Evolutionary conservation across 1,140 invertebrate species (phyloP).

Genomic region (Pachyrhynchus sulphureomaculatus): DNA sequence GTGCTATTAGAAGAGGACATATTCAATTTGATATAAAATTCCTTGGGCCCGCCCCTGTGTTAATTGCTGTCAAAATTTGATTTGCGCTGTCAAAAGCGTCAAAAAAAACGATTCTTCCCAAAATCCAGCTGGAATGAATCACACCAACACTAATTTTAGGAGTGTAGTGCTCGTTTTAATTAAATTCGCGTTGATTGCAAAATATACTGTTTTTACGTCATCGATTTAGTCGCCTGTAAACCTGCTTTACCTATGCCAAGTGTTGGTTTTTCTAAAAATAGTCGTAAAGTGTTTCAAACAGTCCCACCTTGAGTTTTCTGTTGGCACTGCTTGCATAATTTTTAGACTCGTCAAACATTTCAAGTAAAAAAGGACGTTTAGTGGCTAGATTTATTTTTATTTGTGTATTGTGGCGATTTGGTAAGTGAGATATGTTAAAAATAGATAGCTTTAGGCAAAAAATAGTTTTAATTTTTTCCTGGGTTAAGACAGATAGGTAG

Average conservation of each 20-base stretch:
- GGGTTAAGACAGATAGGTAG: background rate
- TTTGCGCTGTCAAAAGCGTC: background rate
- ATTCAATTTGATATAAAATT: too few species aligned
- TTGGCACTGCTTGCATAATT: constrained; percentile 27
- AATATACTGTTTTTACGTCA: constrained; percentile 4
- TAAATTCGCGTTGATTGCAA: background rate
- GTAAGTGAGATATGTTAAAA: constrained; percentile 36
- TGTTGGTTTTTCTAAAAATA: background rate
- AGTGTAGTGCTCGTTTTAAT: background rate
- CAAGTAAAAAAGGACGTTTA: constrained; percentile 5
- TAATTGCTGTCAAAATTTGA: background rate
- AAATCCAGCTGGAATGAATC: constrained; percentile 3
- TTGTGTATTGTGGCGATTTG: constrained; percentile 22
- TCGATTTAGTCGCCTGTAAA: background rate
- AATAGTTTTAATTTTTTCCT: constrained; percentile 15
- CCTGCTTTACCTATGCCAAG: background rate
- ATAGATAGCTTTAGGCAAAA: constrained; percentile 29
- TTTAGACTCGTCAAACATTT: constrained; percentile 10
- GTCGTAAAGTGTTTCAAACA: constrained; percentile 4
- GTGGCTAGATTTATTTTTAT: constrained; percentile 21
- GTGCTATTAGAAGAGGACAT: too few species aligned
- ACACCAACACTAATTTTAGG: constrained; percentile 1
- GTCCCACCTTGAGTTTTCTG: constrained; percentile 14
- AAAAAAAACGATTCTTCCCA: background rate
- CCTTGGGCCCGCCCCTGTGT: background rate